Conservation (phyloP, 1,140 invertebrate species). For the Dreissena rostriformis region DNA sequence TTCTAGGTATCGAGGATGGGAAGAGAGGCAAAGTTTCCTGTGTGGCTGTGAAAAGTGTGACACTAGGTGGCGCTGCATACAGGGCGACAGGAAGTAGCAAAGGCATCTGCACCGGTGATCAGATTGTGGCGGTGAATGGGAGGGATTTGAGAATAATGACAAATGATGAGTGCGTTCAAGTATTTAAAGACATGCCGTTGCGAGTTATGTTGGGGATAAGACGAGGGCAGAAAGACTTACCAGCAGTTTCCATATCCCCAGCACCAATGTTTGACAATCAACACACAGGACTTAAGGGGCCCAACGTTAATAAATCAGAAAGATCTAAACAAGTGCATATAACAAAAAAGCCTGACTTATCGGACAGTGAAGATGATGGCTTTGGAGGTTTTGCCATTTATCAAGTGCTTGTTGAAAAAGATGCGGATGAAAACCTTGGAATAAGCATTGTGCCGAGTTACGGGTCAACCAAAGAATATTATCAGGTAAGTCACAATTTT, state of each 20-base stretch:
- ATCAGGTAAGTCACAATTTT: constrained; percentile 70
- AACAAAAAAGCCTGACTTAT: constrained; percentile 31
- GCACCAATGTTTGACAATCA: constrained; percentile 17
- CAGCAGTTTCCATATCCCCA: constrained; percentile 47
- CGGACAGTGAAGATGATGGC: constrained; percentile 64
- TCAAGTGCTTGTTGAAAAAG: constrained; percentile 63
- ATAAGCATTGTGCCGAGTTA: constrained; percentile 78
- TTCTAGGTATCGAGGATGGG: constrained; percentile 95
- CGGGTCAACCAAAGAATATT: constrained; percentile 75
- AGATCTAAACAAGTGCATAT: constrained; percentile 35
- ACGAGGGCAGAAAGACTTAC: constrained; percentile 50
- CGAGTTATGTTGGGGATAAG: constrained; percentile 68
- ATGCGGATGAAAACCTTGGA: constrained; percentile 70
- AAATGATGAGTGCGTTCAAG: constrained; percentile 92
- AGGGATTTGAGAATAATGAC: constrained; percentile 89
- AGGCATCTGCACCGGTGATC: constrained; percentile 88
- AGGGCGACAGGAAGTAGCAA: constrained; percentile 87
- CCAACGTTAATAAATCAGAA: background rate
- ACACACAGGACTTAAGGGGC: background rate
- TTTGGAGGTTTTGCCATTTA: constrained; percentile 64
- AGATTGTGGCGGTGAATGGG: constrained; percentile 93
- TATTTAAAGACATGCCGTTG: constrained; percentile 79
- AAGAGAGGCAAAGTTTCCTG: constrained; percentile 86
- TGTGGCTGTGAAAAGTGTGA: constrained; percentile 94
- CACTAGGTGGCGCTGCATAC: constrained; percentile 92